Conservation (phyloP, 2,888 invertebrate genomes). For the Sminthurides aquaticus region DNA sequence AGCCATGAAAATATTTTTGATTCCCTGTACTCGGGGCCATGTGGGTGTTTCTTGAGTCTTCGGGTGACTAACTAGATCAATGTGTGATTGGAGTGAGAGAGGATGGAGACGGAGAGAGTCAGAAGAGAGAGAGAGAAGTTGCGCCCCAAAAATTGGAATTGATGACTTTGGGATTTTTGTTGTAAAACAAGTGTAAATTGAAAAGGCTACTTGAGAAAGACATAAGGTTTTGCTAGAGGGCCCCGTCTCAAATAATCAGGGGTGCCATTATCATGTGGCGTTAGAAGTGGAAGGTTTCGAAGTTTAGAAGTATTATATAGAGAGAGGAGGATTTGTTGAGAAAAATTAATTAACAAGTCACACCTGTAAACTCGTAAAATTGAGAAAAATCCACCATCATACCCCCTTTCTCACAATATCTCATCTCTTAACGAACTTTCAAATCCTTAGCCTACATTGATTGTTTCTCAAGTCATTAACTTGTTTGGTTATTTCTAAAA, state of each 20-base stretch:
- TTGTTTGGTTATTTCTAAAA: background rate
- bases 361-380: background rate
- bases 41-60: background rate
- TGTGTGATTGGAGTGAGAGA: too few relatives aligned
- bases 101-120: background rate
- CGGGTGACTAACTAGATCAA: background rate
- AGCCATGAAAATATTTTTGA: background rate
- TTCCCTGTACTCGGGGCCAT: background rate
- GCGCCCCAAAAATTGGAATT: background rate
- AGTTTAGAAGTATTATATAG: background rate
- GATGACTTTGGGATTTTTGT: conserved; percentile 5
- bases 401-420: background rate
- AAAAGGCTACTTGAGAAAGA: background rate
- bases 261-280: background rate
- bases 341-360: conserved; percentile 8
- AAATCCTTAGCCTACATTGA: background rate
- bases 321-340: background rate
- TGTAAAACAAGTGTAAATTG: conserved; percentile 3
- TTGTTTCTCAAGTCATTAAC: background rate
- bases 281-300: background rate
- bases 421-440: background rate
- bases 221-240: background rate
- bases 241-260: background rate
- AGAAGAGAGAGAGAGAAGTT: background rate
- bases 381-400: background rate